phyloP scores from a whole-genome alignment of 2,888 invertebrate genomes.

The Noctuana brunneofusca region DNA sequence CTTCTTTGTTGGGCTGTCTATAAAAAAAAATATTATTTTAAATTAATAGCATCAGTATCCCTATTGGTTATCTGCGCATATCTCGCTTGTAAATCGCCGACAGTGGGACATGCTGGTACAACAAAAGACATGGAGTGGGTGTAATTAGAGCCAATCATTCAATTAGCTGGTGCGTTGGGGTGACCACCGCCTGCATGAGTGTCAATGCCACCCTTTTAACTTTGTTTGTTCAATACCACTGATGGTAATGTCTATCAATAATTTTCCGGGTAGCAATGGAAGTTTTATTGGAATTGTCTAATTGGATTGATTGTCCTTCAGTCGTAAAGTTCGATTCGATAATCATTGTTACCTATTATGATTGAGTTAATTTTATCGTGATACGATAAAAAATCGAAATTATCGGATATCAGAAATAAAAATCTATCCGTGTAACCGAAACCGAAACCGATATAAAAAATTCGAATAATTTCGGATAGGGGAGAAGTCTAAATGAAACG shows the following conservation, averaged over 20 bases:
- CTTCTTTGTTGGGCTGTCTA: too few species aligned
- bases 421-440: too few species aligned
- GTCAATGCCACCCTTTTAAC: constrained; percentile 23
- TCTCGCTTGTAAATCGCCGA: background rate
- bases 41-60: too few species aligned
- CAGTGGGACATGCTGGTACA: constrained; percentile 30
- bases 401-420: too few species aligned
- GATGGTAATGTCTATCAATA: background rate
- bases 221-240: constrained; percentile 15
- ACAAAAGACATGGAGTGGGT: constrained; percentile 50
- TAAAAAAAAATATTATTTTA: too few species aligned
- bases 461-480: too few species aligned
- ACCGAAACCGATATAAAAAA: too few species aligned
- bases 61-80: too few species aligned
- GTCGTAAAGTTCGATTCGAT: background rate
- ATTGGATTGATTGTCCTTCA: background rate
- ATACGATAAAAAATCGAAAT: too few species aligned
- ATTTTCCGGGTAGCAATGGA: background rate
- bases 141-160: constrained; percentile 70
- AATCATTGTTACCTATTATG: background rate
- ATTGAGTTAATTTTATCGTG: background rate
- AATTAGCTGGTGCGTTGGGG: constrained; percentile 56
- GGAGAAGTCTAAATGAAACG: too few species aligned
- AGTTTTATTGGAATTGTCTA: background rate
- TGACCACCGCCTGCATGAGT: constrained; percentile 31